Evolutionary conservation across 2,797 vertebrate species (phyloP), one percentile per base, ranked within the genome.

Genomic region (Gymnothorax reevesii): DNA sequence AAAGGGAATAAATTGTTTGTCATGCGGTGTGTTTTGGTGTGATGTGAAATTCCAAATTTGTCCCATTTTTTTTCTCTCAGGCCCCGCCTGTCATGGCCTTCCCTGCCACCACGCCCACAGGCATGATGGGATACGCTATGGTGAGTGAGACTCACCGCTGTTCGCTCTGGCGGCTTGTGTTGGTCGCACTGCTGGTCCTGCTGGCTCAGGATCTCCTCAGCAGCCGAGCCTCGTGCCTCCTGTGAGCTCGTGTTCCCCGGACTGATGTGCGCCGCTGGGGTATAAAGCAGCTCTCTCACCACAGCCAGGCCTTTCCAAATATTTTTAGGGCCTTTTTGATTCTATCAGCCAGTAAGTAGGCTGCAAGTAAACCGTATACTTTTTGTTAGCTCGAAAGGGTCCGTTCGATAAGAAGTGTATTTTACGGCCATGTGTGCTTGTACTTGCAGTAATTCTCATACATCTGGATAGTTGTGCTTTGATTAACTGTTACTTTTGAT

Each of bases 1-100:
- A 66, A n/a, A 66, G 9, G 5, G 62, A 66, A n/a, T n/a, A 66
- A 66, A 7, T 20, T 83, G 60, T 77, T 8, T 42, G 9, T 54
- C 12, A 84, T 27, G n/a, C 57, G 7, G 10, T 33, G 33, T 49
- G 71, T 22, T 79, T 52, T 20, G 5, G 4, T 3, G 80, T 69
- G n/a, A 42, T 22, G 12, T 8, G 1, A 27, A 71, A 84, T 87
- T 88, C 89, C 91, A 92, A 90, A 86, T 86, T 7, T 91, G 92
- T 27, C 90, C 2, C 89, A 91, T 90, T 90, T 89, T 89, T 92
- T 92, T 94, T 59, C 75, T 93, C 60, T 90, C 92, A 99, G 98
- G 97, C 98, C 80, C 97, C 98, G 17, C 98, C 98, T 59, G 96
- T 98, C 90, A 97, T 99, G 97, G 97, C 98, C 20, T 99, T 97